phyloP scores from a whole-genome alignment of 2,797 vertebrate genomes.

The Champsocephalus esox region DNA sequence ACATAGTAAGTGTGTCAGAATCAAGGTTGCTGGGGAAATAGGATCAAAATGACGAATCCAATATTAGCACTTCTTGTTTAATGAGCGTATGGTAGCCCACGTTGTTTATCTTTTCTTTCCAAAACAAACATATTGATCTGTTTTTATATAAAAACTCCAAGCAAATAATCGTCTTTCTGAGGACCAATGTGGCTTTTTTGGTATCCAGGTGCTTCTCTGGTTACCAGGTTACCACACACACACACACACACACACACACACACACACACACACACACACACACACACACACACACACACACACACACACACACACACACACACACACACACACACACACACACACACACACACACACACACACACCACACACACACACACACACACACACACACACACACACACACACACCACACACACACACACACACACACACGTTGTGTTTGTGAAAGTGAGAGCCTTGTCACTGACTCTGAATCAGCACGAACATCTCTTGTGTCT shows the following conservation, averaged over 20 bases:
- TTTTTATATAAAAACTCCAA: slow-evolving; percentile 31
- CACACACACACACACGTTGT: slow-evolving; percentile 16
- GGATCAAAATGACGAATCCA: slow-evolving; percentile 56
- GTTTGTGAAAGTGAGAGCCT: slow-evolving; percentile 43
- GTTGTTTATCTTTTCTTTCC: neutral
- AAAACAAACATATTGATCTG: slow-evolving; percentile 29
- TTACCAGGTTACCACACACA: slow-evolving; percentile 64
- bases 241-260: slow-evolving; percentile 13
- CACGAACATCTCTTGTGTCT: slow-evolving; percentile 40
- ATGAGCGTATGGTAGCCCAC: slow-evolving; percentile 25
- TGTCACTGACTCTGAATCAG: slow-evolving; percentile 46
- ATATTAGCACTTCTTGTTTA: slow-evolving; percentile 42
- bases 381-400: neutral
- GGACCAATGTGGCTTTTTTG: slow-evolving; percentile 32
- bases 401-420: slow-evolving; percentile 11
- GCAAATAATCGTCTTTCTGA: slow-evolving; percentile 31
- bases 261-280: neutral
- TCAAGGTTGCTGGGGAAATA: slow-evolving; percentile 54
- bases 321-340: neutral
- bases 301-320: slow-evolving; percentile 7
- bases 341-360: neutral
- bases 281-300: slow-evolving; percentile 1
- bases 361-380: neutral
- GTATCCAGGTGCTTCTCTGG: slow-evolving; percentile 44
- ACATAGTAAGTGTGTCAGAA: slow-evolving; percentile 42